These are phyloP conservation scores for human (Homo sapiens) DNA, from an alignment of 2,113 vertebrate genomes.

Conservation along the genomic window DNA sequence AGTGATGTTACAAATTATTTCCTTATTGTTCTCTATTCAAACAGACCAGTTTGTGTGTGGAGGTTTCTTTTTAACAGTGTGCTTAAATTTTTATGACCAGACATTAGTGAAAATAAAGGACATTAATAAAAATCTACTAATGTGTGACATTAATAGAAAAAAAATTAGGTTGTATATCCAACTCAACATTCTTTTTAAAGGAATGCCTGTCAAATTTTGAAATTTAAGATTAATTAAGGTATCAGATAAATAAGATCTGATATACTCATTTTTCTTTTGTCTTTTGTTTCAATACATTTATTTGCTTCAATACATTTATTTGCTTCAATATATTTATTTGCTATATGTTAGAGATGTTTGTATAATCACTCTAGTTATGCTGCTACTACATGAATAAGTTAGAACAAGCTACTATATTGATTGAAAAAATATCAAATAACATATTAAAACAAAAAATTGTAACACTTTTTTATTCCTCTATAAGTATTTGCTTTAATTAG, in stretches of 20 bases:
- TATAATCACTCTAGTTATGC: not conserved
- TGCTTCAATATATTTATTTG: not conserved
- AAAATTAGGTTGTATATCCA: not conserved
- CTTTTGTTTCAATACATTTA: not conserved
- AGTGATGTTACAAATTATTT: not conserved
- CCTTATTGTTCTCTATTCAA: not conserved
- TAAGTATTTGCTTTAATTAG: not conserved
- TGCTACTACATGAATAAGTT: not conserved
- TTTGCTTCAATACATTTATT: not conserved
- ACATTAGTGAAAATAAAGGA: not conserved
- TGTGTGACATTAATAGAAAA: not conserved
- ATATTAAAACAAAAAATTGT: not conserved
- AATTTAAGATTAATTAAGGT: not conserved
- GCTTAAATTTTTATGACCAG: not conserved
- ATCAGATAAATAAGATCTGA: not conserved
- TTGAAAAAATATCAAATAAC: not conserved
- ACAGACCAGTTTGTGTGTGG: not conserved
- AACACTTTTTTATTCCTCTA: not conserved
- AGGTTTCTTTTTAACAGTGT: not conserved
- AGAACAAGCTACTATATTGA: not conserved
- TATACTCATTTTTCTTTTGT: not conserved
- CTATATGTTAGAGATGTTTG: not conserved
- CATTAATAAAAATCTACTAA: not conserved
- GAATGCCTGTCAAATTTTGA: not conserved
- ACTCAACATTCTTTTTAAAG: not conserved